Conservation (phyloP, 2,797 vertebrate species). For the Steatocranus sp. region DNA sequence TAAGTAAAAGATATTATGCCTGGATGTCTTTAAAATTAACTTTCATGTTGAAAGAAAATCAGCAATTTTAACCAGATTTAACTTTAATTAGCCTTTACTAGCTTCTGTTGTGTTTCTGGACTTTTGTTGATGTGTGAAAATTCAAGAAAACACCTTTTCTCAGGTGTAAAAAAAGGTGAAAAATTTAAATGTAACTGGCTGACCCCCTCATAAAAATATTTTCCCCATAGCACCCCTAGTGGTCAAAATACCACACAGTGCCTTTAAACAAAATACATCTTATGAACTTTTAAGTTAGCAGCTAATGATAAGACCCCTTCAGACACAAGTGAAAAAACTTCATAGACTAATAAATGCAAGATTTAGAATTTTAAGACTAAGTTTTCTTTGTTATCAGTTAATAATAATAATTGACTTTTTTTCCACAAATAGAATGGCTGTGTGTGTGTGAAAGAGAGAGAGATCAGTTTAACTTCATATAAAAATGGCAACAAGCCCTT, state of each 20-base stretch:
- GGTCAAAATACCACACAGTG: neutral
- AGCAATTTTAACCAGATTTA: neutral
- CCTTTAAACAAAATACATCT: neutral
- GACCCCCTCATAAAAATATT: neutral
- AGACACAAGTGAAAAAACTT: neutral
- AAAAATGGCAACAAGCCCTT: constrained; percentile 21
- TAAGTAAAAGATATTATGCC: neutral
- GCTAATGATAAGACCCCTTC: neutral
- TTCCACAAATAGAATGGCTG: neutral
- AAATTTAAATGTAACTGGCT: neutral
- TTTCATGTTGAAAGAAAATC: neutral
- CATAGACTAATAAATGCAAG: neutral
- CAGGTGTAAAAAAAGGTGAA: neutral
- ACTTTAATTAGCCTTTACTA: neutral
- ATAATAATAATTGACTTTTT: accelerated
- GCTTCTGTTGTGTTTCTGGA: neutral
- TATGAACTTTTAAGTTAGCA: neutral
- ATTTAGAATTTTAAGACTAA: neutral
- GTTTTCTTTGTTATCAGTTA: neutral
- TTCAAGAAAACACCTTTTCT: neutral
- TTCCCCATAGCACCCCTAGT: neutral
- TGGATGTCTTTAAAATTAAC: neutral
- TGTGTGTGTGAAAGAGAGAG: neutral
- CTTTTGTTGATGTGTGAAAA: neutral
- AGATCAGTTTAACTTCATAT: neutral